Percentiles rank a stretch among this genome's conserved stretches.
phyloP scores from a whole-genome alignment of 2,888 invertebrate genomes.

The Latrodectus elegans region DNA sequence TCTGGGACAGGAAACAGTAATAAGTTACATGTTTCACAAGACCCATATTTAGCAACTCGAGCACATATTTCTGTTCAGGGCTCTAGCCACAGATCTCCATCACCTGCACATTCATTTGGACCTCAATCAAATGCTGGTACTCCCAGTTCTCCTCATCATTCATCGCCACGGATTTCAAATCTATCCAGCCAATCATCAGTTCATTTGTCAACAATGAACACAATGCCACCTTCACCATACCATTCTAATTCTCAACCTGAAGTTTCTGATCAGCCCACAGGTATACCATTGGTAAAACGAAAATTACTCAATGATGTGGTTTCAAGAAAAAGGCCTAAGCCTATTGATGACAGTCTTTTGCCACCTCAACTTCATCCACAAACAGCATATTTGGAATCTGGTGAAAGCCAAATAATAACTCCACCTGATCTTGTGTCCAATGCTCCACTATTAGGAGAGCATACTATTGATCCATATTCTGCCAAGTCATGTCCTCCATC shows the following conservation, averaged over 20 bases:
- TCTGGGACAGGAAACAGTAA: constrained; percentile 28
- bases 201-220: constrained; percentile 32
- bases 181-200: constrained; percentile 26
- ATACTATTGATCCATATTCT: constrained; percentile 19
- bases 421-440: constrained; percentile 62
- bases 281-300: constrained; percentile 62
- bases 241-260: constrained; percentile 52
- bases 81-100: constrained; percentile 66
- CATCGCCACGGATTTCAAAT: constrained; percentile 41
- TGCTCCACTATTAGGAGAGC: constrained; percentile 45
- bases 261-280: constrained; percentile 16
- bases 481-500: constrained; percentile 46
- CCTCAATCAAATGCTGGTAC: constrained; percentile 48
- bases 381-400: constrained; percentile 27
- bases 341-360: constrained; percentile 62
- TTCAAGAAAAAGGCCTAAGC: constrained; percentile 57
- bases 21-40: constrained; percentile 36
- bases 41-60: constrained; percentile 49
- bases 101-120: constrained; percentile 64
- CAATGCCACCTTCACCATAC: constrained; percentile 44
- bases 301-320: constrained; percentile 48
- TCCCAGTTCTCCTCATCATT: constrained; percentile 57
- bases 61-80: constrained; percentile 43
- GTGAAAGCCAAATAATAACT: constrained; percentile 42
- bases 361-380: constrained; percentile 68